Conservation (phyloP, 2,888 invertebrate genomes). For the Eulithis testata region DNA sequence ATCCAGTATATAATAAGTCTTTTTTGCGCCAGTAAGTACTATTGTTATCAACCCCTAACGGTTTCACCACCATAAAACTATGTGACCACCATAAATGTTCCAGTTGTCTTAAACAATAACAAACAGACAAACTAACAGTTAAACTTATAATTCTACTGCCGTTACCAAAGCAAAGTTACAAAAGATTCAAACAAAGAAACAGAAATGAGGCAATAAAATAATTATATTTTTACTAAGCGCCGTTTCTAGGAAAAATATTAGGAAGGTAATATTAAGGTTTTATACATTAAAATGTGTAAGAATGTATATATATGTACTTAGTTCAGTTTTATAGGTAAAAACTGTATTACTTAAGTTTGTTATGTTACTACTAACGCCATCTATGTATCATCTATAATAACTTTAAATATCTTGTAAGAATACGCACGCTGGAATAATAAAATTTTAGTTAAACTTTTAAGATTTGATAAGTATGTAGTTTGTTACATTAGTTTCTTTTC, state of each 20-base stretch:
- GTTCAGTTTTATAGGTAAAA: too few relatives aligned
- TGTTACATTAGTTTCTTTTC: too few relatives aligned
- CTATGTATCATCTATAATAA: conserved; percentile 9
- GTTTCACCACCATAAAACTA: conserved; percentile 33
- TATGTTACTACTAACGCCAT: conserved; percentile 27
- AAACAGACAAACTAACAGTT: conserved; percentile 13
- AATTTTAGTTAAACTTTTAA: too few relatives aligned
- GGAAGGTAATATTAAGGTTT: too few relatives aligned
- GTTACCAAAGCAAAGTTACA: conserved; percentile 10
- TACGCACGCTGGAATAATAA: too few relatives aligned
- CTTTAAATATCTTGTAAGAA: too few relatives aligned
- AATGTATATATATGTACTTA: too few relatives aligned
- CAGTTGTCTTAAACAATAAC: conserved; percentile 16
- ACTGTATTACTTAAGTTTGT: neutral
- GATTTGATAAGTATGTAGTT: too few relatives aligned
- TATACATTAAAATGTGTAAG: too few relatives aligned
- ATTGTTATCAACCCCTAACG: conserved; percentile 16
- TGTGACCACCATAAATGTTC: conserved; percentile 30
- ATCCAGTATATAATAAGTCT: too few relatives aligned
- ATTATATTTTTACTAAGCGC: conserved; percentile 16
- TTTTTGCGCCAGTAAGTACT: too few relatives aligned
- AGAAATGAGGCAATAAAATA: conserved; percentile 16
- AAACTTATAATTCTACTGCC: conserved; percentile 6
- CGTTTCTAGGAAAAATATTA: conserved; percentile 21
- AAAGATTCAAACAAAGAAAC: conserved; percentile 17